Conservation (phyloP, 2,113 vertebrate species). For the Girardinichthys multiradiatus region DNA sequence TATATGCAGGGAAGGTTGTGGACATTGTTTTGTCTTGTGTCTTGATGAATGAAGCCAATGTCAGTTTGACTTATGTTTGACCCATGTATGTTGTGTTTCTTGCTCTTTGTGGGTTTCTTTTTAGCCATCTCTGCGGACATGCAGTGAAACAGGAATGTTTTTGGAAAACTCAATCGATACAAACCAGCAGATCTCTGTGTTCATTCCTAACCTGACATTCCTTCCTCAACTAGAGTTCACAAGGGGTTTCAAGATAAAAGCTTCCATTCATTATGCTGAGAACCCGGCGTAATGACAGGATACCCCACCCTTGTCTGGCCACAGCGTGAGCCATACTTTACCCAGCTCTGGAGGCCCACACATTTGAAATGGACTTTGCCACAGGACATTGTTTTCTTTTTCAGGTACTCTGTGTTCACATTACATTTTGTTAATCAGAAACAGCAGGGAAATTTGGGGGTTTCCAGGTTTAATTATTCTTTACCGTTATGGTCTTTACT, state of each 20-base stretch:
- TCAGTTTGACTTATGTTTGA: conserved; percentile 52
- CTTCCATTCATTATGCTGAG: conserved; percentile 73
- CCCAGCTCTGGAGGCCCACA: conserved; percentile 44
- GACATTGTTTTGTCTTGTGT: conserved; percentile 55
- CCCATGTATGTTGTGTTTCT: conserved; percentile 35
- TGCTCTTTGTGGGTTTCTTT: conserved; percentile 13
- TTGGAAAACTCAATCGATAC: conserved; percentile 46
- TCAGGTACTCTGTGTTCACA: conserved; percentile 2
- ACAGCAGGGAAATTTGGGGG: conserved; percentile 11
- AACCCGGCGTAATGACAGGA: conserved; percentile 61
- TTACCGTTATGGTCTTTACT: conserved; percentile 23
- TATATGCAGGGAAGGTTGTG: background rate
- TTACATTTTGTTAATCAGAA: background rate
- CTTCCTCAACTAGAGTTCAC: conserved; percentile 65
- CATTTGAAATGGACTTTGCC: conserved; percentile 35
- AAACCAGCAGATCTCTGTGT: conserved; percentile 36
- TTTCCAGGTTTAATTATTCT: conserved; percentile 55
- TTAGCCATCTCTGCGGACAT: background rate
- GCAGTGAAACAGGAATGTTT: conserved; percentile 25
- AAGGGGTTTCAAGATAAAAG: conserved; percentile 72
- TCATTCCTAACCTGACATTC: conserved; percentile 61
- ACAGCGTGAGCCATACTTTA: conserved; percentile 48
- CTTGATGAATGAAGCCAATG: conserved; percentile 31
- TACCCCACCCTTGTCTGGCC: conserved; percentile 73
- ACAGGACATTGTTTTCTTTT: conserved; percentile 19